Percentiles rank a stretch among this genome's conserved stretches.
Conservation (phyloP, 2,113 vertebrate species). For the Lethenteron camtschaticum region DNA sequence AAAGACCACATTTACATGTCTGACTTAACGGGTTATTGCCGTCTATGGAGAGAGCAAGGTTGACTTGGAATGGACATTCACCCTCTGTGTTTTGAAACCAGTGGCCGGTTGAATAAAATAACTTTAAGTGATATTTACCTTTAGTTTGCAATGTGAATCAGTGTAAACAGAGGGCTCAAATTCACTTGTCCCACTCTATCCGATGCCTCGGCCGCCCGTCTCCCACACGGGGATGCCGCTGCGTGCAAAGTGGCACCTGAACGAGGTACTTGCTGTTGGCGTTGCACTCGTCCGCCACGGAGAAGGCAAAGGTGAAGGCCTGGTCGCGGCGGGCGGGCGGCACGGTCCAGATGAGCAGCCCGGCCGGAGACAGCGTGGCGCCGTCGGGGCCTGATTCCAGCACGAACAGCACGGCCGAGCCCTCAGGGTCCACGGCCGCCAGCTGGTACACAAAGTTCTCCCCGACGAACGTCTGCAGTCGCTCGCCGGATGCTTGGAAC, state of each 20-base stretch:
- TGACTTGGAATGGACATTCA: too few species aligned
- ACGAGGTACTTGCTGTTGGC: slow-evolving; percentile 26
- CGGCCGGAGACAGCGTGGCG: slow-evolving; percentile 30
- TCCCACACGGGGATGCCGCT: too few species aligned
- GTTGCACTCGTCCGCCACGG: slow-evolving; percentile 29
- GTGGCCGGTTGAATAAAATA: too few species aligned
- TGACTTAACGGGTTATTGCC: too few species aligned
- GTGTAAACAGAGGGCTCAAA: too few species aligned
- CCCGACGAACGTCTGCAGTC: slow-evolving; percentile 29
- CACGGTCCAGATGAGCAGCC: slow-evolving; percentile 42
- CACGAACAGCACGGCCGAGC: slow-evolving; percentile 37
- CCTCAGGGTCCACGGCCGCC: slow-evolving; percentile 30
- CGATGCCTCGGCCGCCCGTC: too few species aligned
- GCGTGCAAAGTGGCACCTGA: slow-evolving; percentile 20
- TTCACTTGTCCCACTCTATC: too few species aligned
- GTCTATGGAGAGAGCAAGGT: too few species aligned
- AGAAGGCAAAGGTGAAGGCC: slow-evolving; percentile 22
- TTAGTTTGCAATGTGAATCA: too few species aligned
- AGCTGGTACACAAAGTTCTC: slow-evolving; percentile 53
- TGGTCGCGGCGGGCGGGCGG: slow-evolving; percentile 11
- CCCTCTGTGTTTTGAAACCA: too few species aligned
- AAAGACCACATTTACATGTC: too few species aligned
- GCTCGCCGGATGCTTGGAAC: slow-evolving; percentile 24
- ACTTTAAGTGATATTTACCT: too few species aligned
- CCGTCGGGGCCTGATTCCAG: slow-evolving; percentile 27